Evolutionary conservation across 2,888 invertebrate species (phyloP).

Genomic region (Drosophila flavopinicola): DNA sequence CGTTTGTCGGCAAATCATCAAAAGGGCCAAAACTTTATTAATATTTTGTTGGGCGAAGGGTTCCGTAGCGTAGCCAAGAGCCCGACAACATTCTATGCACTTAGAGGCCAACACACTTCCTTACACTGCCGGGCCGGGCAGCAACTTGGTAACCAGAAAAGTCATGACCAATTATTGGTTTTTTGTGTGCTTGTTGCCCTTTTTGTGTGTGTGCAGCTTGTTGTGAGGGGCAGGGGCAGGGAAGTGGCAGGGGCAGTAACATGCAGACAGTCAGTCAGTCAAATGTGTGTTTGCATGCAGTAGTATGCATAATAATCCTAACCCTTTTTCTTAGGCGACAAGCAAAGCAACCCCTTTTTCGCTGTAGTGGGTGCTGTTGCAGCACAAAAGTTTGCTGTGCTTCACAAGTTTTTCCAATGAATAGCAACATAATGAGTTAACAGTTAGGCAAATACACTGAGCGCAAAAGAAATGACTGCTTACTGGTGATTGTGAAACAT

Average conservation of each 20-base stretch:
- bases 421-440: constrained; percentile 63
- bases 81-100: constrained; percentile 19
- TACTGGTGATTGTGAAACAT: background rate
- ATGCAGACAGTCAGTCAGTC: constrained; percentile 3
- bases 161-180: constrained; percentile 76
- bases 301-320: constrained; percentile 63
- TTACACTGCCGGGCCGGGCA: constrained; percentile 10
- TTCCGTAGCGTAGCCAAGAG: constrained; percentile 34
- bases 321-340: constrained; percentile 48
- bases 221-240: constrained; percentile 3
- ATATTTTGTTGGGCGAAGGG: constrained; percentile 52
- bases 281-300: constrained; percentile 14
- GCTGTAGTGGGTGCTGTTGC: constrained; percentile 30
- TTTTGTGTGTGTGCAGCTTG: constrained; percentile 48
- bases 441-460: constrained; percentile 42
- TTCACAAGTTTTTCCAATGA: constrained; percentile 63
- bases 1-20: constrained; percentile 71
- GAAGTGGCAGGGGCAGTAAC: background rate
- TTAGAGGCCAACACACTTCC: constrained; percentile 13
- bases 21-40: constrained; percentile 69
- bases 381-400: constrained; percentile 49
- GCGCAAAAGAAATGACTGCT: background rate
- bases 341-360: constrained; percentile 28
- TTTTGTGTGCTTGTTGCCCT: constrained; percentile 49
- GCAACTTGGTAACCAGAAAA: constrained; percentile 65